Conservation (phyloP, 2,113 vertebrate species). For the Recurvirostra avosetta region DNA sequence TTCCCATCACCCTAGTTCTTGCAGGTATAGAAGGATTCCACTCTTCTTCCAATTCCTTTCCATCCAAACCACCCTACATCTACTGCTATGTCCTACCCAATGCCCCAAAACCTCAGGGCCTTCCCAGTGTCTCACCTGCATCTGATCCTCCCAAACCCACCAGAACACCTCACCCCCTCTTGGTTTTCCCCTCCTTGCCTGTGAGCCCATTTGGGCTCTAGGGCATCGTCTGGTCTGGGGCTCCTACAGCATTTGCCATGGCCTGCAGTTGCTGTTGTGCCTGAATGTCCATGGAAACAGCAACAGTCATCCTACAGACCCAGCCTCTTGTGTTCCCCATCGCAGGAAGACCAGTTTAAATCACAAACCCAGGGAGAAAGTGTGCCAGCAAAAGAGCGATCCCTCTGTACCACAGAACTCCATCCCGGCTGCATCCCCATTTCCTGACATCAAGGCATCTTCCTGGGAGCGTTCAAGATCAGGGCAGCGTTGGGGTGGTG, state of each 20-base stretch:
- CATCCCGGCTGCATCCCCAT: not conserved
- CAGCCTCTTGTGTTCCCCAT: not conserved
- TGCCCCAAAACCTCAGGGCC: not conserved
- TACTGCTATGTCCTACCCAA: fast-evolving
- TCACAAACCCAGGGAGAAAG: not conserved
- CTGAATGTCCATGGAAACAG: not conserved
- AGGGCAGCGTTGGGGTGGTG: not conserved
- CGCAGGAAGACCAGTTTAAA: not conserved
- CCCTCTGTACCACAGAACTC: not conserved
- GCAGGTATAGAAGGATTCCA: not conserved
- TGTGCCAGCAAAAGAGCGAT: not conserved
- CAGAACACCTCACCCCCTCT: not conserved
- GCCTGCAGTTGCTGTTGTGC: not conserved
- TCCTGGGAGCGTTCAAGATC: not conserved
- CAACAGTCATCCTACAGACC: not conserved
- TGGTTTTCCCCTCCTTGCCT: not conserved
- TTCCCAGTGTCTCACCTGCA: not conserved
- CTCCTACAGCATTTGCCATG: not conserved
- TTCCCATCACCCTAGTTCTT: not conserved
- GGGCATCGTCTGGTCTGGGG: not conserved
- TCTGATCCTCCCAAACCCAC: not conserved
- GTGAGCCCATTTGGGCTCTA: not conserved
- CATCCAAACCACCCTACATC: not conserved
- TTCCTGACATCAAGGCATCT: not conserved
- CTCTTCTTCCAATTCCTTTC: not conserved